phyloP scores from a whole-genome alignment of 2,888 invertebrate genomes.

The Acanthosepion pharaonis region DNA sequence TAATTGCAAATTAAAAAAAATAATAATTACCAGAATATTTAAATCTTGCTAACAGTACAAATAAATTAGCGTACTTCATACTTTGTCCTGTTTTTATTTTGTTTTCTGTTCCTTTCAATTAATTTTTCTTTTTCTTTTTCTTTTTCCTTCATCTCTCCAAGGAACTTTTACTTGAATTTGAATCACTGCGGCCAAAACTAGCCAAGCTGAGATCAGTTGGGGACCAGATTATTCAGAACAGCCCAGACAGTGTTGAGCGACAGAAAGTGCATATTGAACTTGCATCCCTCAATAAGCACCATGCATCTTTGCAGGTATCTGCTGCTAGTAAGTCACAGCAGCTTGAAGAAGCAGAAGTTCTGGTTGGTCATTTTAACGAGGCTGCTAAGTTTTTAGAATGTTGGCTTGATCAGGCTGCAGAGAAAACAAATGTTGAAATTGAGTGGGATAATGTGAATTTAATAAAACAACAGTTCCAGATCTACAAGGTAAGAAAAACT shows the following conservation, averaged over 20 bases:
- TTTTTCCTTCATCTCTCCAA: conserved; percentile 50
- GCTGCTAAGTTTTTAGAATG: conserved; percentile 58
- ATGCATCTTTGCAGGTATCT: conserved; percentile 62
- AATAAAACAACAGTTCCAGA: conserved; percentile 62
- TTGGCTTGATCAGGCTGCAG: conserved; percentile 62
- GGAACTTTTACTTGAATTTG: conserved; percentile 63
- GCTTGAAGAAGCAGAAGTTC: conserved; percentile 63
- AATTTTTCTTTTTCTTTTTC: neutral
- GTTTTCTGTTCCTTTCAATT: neutral
- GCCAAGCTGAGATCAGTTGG: conserved; percentile 64
- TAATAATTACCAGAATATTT: too few species aligned
- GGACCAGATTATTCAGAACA: conserved; percentile 64
- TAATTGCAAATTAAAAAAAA: too few species aligned
- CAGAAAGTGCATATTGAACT: conserved; percentile 63
- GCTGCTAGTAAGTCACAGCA: conserved; percentile 61
- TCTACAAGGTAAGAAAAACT: conserved; percentile 59
- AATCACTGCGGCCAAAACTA: conserved; percentile 62
- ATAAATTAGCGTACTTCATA: neutral
- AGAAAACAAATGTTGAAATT: conserved; percentile 56
- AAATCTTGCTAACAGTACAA: too few species aligned
- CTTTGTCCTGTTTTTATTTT: neutral
- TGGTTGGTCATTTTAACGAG: conserved; percentile 61
- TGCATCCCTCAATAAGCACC: conserved; percentile 63
- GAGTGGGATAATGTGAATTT: conserved; percentile 60
- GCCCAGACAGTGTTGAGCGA: conserved; percentile 63